Evolutionary conservation across 1,140 invertebrate genomes (phyloP).

Genomic region (Drosophila kanapiae): DNA sequence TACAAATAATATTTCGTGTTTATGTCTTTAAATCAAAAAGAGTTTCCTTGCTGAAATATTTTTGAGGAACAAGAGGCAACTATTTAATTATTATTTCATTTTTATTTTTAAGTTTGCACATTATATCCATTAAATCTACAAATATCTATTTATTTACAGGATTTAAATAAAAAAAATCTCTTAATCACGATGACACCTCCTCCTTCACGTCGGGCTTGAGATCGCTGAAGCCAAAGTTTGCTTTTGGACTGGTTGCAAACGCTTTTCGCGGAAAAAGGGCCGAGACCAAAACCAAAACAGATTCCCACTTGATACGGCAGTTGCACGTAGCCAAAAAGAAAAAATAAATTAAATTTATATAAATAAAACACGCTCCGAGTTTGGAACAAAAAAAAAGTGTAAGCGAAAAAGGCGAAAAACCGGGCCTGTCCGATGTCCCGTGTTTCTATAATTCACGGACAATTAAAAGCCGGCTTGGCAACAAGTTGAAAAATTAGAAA

Average conservation of each 20-base stretch:
- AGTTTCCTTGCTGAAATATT: no score
- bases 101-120: no score
- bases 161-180: no score
- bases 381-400: not conserved
- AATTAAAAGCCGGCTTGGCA: slow-evolving; percentile 74
- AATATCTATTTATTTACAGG: no score
- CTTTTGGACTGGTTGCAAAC: not conserved
- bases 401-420: slow-evolving; percentile 25
- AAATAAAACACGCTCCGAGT: slow-evolving; percentile 22
- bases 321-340: slow-evolving; percentile 60
- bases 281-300: slow-evolving; percentile 20
- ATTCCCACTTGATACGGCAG: slow-evolving; percentile 52
- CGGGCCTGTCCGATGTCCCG: slow-evolving; percentile 45
- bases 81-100: no score
- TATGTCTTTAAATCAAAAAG: no score
- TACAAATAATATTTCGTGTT: no score
- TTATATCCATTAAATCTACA: no score
- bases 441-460: slow-evolving; percentile 78
- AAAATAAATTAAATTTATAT: not conserved
- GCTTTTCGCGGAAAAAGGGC: slow-evolving; percentile 54
- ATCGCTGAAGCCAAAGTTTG: not conserved
- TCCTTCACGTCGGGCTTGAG: not conserved
- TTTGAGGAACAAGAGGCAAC: no score
- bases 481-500: slow-evolving; percentile 66
- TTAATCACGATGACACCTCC: no score